These are phyloP conservation scores for Pollachius pollachius DNA, from an alignment of 2,113 vertebrate genomes.

Conservation along the genomic window DNA sequence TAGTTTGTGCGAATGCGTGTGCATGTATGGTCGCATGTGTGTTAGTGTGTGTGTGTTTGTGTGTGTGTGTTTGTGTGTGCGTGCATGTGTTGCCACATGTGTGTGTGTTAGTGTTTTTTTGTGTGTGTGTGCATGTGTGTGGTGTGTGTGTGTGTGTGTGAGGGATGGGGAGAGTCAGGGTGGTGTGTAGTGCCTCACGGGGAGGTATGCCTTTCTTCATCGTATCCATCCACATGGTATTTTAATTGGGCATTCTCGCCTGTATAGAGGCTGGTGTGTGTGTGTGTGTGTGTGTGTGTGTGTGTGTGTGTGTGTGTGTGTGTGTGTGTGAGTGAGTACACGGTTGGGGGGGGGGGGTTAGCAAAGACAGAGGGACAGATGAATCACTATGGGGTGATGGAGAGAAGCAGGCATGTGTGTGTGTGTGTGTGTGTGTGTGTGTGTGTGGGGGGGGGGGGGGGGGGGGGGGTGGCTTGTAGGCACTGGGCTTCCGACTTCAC, in stretches of 20 bases:
- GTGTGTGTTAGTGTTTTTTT: too few relatives aligned
- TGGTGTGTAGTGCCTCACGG: constrained; percentile 52
- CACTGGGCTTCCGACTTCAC: constrained; percentile 64
- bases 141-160: constrained; percentile 34
- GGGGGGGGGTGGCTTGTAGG: constrained; percentile 27
- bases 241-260: constrained; percentile 72
- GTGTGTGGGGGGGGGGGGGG: neutral
- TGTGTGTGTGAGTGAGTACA: neutral
- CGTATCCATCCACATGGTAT: constrained; percentile 75
- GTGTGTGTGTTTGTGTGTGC: too few relatives aligned
- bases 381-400: constrained; percentile 44
- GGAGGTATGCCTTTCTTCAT: constrained; percentile 71
- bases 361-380: constrained; percentile 65
- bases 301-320: too few relatives aligned
- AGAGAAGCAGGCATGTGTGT: neutral
- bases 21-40: too few relatives aligned
- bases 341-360: constrained; percentile 39
- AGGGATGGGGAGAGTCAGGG: constrained; percentile 5
- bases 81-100: too few relatives aligned
- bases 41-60: too few relatives aligned
- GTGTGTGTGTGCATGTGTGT: too few relatives aligned
- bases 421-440: constrained; percentile 11
- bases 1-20: too few relatives aligned
- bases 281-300: too few relatives aligned
- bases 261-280: neutral